Evolutionary conservation across 2,113 vertebrate species (phyloP).

Genomic region (Corythornis madagascariensis): DNA sequence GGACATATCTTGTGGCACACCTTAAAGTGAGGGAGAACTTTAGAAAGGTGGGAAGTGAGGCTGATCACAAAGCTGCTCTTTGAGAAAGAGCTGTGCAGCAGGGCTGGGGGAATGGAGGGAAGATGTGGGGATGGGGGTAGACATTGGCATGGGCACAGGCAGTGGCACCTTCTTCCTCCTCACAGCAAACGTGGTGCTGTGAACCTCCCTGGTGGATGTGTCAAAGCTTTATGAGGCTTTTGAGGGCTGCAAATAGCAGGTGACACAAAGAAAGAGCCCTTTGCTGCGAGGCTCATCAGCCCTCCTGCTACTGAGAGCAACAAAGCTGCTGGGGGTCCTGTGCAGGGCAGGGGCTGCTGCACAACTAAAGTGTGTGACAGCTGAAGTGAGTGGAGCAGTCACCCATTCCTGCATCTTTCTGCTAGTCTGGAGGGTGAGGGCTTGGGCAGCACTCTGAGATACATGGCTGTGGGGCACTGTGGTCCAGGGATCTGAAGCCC

Average conservation of each 20-base stretch:
- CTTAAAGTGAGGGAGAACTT: background rate
- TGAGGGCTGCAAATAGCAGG: background rate
- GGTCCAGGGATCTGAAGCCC: background rate
- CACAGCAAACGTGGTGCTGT: background rate
- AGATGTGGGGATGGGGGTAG: fast-evolving
- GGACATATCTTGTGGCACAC: no score
- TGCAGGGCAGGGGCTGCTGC: background rate
- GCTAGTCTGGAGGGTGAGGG: no score
- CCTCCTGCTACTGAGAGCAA: background rate
- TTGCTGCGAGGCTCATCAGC: background rate
- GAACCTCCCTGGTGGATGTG: background rate
- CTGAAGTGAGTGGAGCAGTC: background rate
- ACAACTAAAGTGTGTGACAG: fast-evolving
- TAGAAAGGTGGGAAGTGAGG: background rate
- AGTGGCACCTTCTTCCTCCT: background rate
- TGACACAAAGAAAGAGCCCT: background rate
- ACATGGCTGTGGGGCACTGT: background rate
- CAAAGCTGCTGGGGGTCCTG: background rate
- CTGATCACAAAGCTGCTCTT: background rate
- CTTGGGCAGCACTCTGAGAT: background rate
- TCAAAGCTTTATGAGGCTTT: background rate
- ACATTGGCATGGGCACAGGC: no score
- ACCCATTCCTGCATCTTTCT: background rate
- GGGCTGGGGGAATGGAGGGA: background rate
- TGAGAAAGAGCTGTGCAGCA: background rate